Evolutionary conservation across 1,140 invertebrate genomes (phyloP).

Genomic region (Drosophila arizonae): DNA sequence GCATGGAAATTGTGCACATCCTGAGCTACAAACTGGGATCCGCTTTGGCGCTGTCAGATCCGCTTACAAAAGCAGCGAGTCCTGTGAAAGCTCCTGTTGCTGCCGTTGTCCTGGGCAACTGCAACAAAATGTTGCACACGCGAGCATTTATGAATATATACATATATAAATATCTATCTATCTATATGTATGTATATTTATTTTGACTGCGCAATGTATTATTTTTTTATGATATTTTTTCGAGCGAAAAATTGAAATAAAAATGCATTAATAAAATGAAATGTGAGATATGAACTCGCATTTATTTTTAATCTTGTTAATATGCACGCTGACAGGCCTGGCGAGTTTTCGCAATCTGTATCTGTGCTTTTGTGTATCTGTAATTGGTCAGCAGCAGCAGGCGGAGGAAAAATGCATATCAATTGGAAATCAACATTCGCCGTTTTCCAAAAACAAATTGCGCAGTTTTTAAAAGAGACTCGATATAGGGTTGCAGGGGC

Average conservation of each 20-base stretch:
- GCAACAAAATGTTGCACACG: background rate
- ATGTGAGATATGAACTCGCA: constrained; percentile 5
- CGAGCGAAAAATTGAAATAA: background rate
- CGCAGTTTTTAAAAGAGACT: constrained; percentile 45
- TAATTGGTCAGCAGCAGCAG: constrained; percentile 1
- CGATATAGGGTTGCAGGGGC: background rate
- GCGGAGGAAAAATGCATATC: constrained; percentile 45
- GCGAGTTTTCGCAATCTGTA: background rate
- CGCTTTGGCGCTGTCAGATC: constrained; percentile 48
- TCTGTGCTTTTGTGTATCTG: constrained; percentile 1
- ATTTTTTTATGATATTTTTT: background rate
- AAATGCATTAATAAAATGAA: constrained; percentile 49
- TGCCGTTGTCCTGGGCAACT: constrained; percentile 16
- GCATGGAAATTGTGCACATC: constrained; percentile 52
- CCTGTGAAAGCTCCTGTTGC: constrained; percentile 11
- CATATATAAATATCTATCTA: background rate
- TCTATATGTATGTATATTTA: background rate
- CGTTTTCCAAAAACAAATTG: constrained; percentile 61
- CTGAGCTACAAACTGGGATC: constrained; percentile 29
- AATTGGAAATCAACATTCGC: constrained; percentile 60
- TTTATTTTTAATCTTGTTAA: constrained; percentile 50
- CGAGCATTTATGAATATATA: background rate
- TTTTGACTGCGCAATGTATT: background rate
- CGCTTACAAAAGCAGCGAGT: constrained; percentile 47
- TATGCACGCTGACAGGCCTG: constrained; percentile 21